A percentile compares a stretch with the other conserved stretches of the same genome.
Conservation (phyloP, 92 coral and sea anemone genomes). For the Epizoanthus scotinus region DNA sequence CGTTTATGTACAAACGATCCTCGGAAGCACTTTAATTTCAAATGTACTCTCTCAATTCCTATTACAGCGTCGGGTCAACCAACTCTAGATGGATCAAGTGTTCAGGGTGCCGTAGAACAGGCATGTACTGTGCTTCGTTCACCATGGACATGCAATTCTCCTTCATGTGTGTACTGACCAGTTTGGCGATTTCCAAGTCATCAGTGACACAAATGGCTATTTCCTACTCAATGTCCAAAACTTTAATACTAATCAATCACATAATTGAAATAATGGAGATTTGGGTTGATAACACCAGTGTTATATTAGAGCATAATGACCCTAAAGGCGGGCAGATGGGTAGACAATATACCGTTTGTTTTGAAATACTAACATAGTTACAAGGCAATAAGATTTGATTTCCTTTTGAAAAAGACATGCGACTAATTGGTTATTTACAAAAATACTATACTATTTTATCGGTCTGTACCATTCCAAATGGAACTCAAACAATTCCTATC, state of each 20-base stretch:
- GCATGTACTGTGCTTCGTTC: neutral
- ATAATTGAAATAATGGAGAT: slow-evolving; percentile 49
- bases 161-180: slow-evolving; percentile 28
- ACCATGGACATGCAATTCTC: neutral
- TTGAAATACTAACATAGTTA: slow-evolving; percentile 18
- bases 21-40: neutral
- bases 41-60: slow-evolving; percentile 5
- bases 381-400: slow-evolving; percentile 21
- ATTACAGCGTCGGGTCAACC: slow-evolving; percentile 1
- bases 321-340: slow-evolving; percentile 29
- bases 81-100: neutral
- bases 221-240: slow-evolving; percentile 52
- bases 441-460: neutral
- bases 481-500: neutral
- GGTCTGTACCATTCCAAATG: slow-evolving; percentile 9
- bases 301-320: slow-evolving; percentile 4
- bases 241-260: slow-evolving; percentile 51
- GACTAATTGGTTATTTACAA: neutral
- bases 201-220: slow-evolving; percentile 14
- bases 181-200: slow-evolving; percentile 43
- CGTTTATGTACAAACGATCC: neutral
- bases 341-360: slow-evolving; percentile 21
- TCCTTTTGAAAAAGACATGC: slow-evolving; percentile 21
- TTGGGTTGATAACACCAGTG: slow-evolving; percentile 25
- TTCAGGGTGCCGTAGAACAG: neutral